phyloP scores from a whole-genome alignment of 2,113 vertebrate genomes.

The Dicrurus megarhynchus region DNA sequence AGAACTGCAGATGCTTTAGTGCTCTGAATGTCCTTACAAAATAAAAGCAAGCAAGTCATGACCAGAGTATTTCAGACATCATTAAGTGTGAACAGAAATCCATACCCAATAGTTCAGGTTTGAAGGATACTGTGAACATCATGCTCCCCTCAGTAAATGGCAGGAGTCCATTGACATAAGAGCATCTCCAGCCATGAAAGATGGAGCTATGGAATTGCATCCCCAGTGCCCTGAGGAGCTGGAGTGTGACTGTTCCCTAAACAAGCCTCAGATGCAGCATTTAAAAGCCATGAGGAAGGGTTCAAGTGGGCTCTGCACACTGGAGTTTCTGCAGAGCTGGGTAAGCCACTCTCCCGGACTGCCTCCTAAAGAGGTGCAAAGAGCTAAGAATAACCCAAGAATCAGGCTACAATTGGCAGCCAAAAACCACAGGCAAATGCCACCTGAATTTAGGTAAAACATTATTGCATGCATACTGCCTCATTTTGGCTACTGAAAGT shows the following conservation, averaged over 20 bases:
- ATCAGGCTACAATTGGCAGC: background rate
- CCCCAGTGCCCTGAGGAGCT: background rate
- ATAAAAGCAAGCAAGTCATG: background rate
- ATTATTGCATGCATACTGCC: background rate
- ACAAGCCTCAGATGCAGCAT: background rate
- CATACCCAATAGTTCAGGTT: background rate
- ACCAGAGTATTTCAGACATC: background rate
- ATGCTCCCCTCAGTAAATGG: background rate
- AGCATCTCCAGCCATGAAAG: background rate
- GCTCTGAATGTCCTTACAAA: background rate
- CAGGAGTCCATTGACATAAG: background rate
- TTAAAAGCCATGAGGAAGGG: background rate
- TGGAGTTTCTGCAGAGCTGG: background rate
- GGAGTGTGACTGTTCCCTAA: background rate
- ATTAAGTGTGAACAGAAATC: background rate
- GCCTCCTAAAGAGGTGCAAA: background rate
- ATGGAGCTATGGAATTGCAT: accelerated
- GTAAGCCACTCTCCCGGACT: background rate
- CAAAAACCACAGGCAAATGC: background rate
- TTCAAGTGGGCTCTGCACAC: background rate
- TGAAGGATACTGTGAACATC: background rate
- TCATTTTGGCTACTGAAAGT: background rate
- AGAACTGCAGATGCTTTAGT: background rate
- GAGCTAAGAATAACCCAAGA: background rate
- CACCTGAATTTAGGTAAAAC: background rate